Conservation (phyloP, 2,888 invertebrate species). For the Metopia argyrocephala region DNA sequence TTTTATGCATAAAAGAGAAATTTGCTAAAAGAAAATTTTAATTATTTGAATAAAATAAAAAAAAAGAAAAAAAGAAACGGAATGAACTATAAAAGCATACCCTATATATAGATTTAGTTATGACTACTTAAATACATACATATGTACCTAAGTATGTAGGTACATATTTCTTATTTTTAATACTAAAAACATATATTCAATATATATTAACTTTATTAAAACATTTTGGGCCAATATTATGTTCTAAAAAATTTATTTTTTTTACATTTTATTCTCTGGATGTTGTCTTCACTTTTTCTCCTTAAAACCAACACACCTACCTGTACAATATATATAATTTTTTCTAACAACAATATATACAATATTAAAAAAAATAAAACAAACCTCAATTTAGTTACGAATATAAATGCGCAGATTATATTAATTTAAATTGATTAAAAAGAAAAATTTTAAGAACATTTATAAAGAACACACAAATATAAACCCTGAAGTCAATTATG, state of each 20-base stretch:
- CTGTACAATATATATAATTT: constrained; percentile 4
- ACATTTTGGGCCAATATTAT: too few relatives aligned
- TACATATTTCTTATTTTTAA: too few relatives aligned
- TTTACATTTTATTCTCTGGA: constrained; percentile 40
- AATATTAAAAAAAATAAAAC: constrained; percentile 38
- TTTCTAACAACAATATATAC: constrained; percentile 4
- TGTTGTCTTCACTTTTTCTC: constrained; percentile 45
- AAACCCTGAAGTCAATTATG: constrained; percentile 46
- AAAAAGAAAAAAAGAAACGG: too few relatives aligned
- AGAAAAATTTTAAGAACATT: constrained; percentile 11
- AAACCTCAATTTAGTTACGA: constrained; percentile 71
- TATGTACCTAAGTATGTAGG: constrained; percentile 31
- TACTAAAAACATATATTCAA: too few relatives aligned
- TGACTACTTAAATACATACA: not conserved
- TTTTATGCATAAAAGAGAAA: too few relatives aligned
- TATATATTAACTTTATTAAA: too few relatives aligned
- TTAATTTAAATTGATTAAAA: constrained; percentile 66
- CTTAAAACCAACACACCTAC: constrained; percentile 26
- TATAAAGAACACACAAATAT: constrained; percentile 17
- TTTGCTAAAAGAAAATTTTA: too few relatives aligned
- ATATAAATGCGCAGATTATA: constrained; percentile 72
- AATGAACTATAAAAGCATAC: too few relatives aligned
- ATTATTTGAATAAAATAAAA: too few relatives aligned
- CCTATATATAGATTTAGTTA: too few relatives aligned
- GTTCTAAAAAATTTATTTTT: not conserved